Evolutionary conservation across 2,797 vertebrate genomes (phyloP), one percentile per base, ranked within the genome.

Genomic region (Anniella stebbinsi): DNA sequence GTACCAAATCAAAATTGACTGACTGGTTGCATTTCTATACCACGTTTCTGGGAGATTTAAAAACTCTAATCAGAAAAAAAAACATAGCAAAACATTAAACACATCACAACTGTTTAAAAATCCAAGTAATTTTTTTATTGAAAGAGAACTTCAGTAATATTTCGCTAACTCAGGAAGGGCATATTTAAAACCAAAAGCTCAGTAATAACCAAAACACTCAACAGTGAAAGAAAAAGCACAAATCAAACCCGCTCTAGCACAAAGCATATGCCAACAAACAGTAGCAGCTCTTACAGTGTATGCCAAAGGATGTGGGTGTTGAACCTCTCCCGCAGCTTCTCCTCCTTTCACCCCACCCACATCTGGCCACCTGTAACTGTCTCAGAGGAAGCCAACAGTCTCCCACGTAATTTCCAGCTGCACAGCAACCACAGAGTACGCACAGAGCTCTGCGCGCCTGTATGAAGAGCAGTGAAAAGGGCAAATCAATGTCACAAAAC

Each of bases 261-360:
- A 80, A 94, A 89, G 95, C 94, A 94, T 92, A 81, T 96, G 95
- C 96, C 96, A 66, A 95, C 11, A 77, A 92, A 92, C 92, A 96
- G 97, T 90, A 23, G 63, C 93, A 94, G 93, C 41, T 85, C 63
- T 70, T 90, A 77, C 93, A 87, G 91, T 87, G 93, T 91, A 88
- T 33, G 30, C 95, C 95, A 95, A 96, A 98, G 98, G 98, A 99
- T 98, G 98, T 98, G 98, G 98, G 98, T 96, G 97, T 91, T 38
- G 80, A 94, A 97, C 96, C 96, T 96, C 87, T 7, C 93, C 95
- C 96, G 63, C 0, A 84, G 93, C 94, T 95, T 92, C 96, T 94
- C 93, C 95, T 94, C 95, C 96, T 89, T 96, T 96, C 94, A 87
- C 89, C 33, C 94, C 96, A 95, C 97, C 97, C 95, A 95, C 97